phyloP scores from a whole-genome alignment of 2,797 vertebrate genomes.

The Tachyglossus aculeatus region DNA sequence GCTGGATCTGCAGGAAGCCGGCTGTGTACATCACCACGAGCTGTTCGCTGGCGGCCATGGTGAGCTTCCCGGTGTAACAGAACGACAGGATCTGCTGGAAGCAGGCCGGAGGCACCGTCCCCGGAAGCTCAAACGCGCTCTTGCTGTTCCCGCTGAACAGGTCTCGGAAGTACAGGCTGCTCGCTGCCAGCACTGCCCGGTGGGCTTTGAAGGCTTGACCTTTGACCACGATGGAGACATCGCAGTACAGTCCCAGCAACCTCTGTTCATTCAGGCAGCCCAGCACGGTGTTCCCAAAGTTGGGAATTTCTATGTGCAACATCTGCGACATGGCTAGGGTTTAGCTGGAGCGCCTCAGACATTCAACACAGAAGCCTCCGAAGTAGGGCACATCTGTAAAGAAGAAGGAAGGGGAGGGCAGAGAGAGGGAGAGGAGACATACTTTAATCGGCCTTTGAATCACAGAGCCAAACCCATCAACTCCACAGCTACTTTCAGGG shows the following conservation, averaged over 20 bases:
- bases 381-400: constrained; percentile 74
- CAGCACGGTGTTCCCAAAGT: constrained; percentile 96
- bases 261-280: constrained; percentile 97
- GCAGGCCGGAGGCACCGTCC: constrained; percentile 92
- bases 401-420: constrained; percentile 31
- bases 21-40: constrained; percentile 99
- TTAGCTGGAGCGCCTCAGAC: constrained; percentile 55
- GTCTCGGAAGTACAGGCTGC: constrained; percentile 98
- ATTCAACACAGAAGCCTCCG: constrained; percentile 62
- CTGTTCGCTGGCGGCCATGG: constrained; percentile 98
- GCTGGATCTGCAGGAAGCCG: constrained; percentile 98
- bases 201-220: constrained; percentile 98
- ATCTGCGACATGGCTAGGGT: constrained; percentile 91
- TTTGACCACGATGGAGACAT: constrained; percentile 98
- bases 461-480: no score
- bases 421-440: constrained; percentile 20
- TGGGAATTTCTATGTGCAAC: constrained; percentile 98
- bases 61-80: constrained; percentile 98
- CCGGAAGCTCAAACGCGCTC: constrained; percentile 95
- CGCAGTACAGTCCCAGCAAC: constrained; percentile 95
- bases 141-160: constrained; percentile 97
- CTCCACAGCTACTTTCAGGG: no score
- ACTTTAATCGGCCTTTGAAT: neutral
- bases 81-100: constrained; percentile 98
- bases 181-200: constrained; percentile 94